phyloP scores from a whole-genome alignment of 2,113 vertebrate genomes.

The Grallaria varia region DNA sequence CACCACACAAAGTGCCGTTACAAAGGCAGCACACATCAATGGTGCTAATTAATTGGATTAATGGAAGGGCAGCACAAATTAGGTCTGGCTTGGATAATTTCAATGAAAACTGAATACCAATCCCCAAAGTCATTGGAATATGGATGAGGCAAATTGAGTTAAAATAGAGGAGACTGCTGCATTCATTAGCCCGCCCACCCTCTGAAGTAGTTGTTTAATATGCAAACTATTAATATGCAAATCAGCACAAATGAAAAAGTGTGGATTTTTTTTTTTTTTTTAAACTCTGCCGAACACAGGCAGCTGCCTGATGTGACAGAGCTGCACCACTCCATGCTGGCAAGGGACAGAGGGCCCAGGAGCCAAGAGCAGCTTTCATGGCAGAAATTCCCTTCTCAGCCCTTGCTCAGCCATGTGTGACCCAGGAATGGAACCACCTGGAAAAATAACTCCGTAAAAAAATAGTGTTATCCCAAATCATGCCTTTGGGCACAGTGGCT shows the following conservation, averaged over 20 bases:
- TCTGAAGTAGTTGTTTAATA: conserved; percentile 97
- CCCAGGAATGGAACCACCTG: neutral
- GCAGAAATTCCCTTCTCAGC: conserved; percentile 7
- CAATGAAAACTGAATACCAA: conserved; percentile 86
- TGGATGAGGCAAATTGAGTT: conserved; percentile 98
- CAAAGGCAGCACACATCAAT: conserved; percentile 86
- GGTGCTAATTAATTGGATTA: conserved; percentile 99
- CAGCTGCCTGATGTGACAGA: conserved; percentile 80
- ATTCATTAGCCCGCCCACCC: conserved; percentile 97
- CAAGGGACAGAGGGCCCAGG: neutral
- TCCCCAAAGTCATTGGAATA: conserved; percentile 91
- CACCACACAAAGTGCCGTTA: conserved; percentile 84
- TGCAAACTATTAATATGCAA: conserved; percentile 99
- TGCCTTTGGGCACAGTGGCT: neutral
- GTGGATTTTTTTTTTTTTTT: conserved; percentile 69
- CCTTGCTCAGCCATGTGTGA: neutral
- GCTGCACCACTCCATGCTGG: neutral
- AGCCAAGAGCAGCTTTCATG: neutral
- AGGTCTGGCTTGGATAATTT: conserved; percentile 86
- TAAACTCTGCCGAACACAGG: conserved; percentile 73
- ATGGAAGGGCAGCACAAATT: conserved; percentile 90
- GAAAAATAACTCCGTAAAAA: neutral
- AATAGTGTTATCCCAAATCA: fast-evolving
- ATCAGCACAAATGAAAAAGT: conserved; percentile 84
- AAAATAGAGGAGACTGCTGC: conserved; percentile 92